Percentiles rank a stretch among this genome's conserved stretches.
Conservation (phyloP, 2,113 vertebrate genomes). For the Callospermophilus lateralis region DNA sequence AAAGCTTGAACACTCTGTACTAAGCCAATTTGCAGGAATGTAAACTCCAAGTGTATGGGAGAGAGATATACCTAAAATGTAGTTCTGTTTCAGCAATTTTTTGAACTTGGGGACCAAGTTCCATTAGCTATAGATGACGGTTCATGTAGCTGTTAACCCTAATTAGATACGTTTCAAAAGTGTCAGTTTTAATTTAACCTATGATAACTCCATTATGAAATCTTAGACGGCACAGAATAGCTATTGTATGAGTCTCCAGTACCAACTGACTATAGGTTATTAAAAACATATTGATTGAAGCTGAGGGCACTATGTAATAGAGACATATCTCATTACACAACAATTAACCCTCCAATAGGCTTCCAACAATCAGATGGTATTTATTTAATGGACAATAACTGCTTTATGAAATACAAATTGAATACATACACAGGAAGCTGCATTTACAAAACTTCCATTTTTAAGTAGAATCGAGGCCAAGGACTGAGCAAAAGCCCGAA, state of each 20-base stretch:
- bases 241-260: conserved; percentile 84
- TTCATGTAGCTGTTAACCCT: conserved; percentile 80
- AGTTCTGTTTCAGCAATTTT: conserved; percentile 56
- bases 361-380: conserved; percentile 89
- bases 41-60: background rate
- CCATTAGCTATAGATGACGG: conserved; percentile 81
- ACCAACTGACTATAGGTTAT: conserved; percentile 86
- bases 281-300: conserved; percentile 90
- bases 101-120: conserved; percentile 71
- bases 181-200: conserved; percentile 88
- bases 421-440: conserved; percentile 85
- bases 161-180: conserved; percentile 83
- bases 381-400: conserved; percentile 88
- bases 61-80: background rate
- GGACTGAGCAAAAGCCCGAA: conserved; percentile 81
- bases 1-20: background rate
- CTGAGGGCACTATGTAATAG: conserved; percentile 85
- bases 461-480: conserved; percentile 81
- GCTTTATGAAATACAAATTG: conserved; percentile 90
- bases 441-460: conserved; percentile 84
- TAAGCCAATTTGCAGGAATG: background rate
- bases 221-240: conserved; percentile 85
- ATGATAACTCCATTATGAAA: conserved; percentile 89
- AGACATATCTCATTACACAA: conserved; percentile 88
- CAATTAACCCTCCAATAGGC: conserved; percentile 87